phyloP scores from a whole-genome alignment of 2,113 vertebrate genomes.

The Archocentrus centrarchus region DNA sequence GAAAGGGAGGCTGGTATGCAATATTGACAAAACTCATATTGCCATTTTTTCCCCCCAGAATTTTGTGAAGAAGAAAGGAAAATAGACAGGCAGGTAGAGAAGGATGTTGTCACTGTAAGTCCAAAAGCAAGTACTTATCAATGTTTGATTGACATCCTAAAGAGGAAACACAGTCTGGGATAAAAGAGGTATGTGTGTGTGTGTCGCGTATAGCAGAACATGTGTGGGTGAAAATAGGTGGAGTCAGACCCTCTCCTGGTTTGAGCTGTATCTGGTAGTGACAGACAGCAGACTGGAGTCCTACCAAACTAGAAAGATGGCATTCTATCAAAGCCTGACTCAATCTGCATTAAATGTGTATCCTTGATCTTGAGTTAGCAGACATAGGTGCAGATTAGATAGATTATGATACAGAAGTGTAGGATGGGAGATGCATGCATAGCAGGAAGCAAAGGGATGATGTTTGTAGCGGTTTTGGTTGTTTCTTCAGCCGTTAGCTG shows the following conservation, averaged over 20 bases:
- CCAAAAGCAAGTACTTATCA: constrained; percentile 51
- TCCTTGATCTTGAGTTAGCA: constrained; percentile 8
- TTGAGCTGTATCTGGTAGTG: constrained; percentile 31
- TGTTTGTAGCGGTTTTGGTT: constrained; percentile 45
- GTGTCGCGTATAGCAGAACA: constrained; percentile 30
- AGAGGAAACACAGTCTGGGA: constrained; percentile 16
- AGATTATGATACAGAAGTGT: background rate
- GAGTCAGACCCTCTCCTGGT: constrained; percentile 18
- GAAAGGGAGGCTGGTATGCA: constrained; percentile 37
- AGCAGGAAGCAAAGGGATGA: constrained; percentile 22
- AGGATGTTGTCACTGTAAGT: constrained; percentile 32
- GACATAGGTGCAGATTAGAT: constrained; percentile 46
- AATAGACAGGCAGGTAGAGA: constrained; percentile 25
- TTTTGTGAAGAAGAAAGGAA: constrained; percentile 29
- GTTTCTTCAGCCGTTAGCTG: constrained; percentile 25
- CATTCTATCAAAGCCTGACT: background rate
- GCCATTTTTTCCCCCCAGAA: background rate
- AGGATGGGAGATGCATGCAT: constrained; percentile 15
- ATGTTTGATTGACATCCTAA: constrained; percentile 49
- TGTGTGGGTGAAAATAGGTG: constrained; percentile 34
- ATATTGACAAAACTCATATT: constrained; percentile 56
- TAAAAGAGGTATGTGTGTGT: constrained; percentile 29
- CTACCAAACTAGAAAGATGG: constrained; percentile 40
- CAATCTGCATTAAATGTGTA: background rate
- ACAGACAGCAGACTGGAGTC: constrained; percentile 31